Evolutionary conservation across 2,888 invertebrate species (phyloP), one percentile per base, ranked within the genome.

Genomic region (Cantharis lateralis): DNA sequence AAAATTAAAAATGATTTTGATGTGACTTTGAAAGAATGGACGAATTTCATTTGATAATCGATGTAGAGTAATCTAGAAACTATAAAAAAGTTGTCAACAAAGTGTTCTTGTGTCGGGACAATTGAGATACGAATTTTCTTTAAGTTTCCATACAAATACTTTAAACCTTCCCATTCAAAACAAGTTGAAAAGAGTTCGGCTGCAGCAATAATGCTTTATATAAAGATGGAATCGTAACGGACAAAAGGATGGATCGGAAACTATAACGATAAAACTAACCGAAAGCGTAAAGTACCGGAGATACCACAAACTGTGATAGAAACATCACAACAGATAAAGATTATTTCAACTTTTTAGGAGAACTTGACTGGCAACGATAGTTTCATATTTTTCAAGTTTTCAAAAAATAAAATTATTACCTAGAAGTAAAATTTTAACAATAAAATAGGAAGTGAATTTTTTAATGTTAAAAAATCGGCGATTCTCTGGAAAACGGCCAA

Each of bases 191-290:
- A 64, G 71, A 76, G 78, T 75, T 78, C 74, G 78, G 72, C 74
- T 70, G 71, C 15, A 62, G 73, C 76, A 71, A 73, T 78, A 68
- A 78, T 66, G 63, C 74, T 68, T 72, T 72, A 76, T 79, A 80
- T 81, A 81, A 81, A 81, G 82, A 82, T 80, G 76, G 78, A 76
- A 81, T 81, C 81, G 64, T 73, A n/a, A 61, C 78, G 80, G 82
- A 84, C 86, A 86, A 87, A 86, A 84, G 85, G 82, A 83, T 81
- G 84, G 82, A 86, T 85, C 85, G 86, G 87, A 87, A 86, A 85
- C 84, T 85, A 85, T 82, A 85, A 85, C 86, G 87, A 87, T 87
- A 86, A 87, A 87, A 85, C 87, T 86, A 86, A 85, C 86, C 84
- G 85, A 86, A 86, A 84, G 83, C 82, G 81, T 82, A 84, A 83